Evolutionary conservation across 2,113 vertebrate genomes (phyloP), one percentile per base, ranked within the genome.

Genomic region (Garra rufa): DNA sequence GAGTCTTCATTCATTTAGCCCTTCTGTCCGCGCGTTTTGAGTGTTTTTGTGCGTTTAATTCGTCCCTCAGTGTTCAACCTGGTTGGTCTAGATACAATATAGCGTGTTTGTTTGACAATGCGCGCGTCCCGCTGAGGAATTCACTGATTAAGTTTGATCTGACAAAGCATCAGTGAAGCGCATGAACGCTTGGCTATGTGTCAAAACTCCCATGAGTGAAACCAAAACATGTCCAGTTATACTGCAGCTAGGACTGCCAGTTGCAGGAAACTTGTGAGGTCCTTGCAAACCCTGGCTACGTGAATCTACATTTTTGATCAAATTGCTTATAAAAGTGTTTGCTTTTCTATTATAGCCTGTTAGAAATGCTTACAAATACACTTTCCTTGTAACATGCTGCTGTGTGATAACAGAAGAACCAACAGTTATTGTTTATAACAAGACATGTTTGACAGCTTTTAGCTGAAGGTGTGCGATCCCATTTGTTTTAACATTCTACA

Each of bases 81-180:
- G 77, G 50, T 34, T 57, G 78, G 63, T 87, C 17, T 46, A 65
- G 57, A 70, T 65, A 67, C 59, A 86, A 44, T 38, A 50, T 78
- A 61, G 69, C 61, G 41, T 67, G 71, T 83, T 87, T 94, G 91
- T 93, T 92, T 93, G 92, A 93, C 94, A 92, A 92, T 93, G 93
- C 83, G 93, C 93, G 91, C 93, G 91, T 95, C 92, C 90, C 91
- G 89, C 91, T 87, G 87, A 93, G 94, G 92, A 94, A 94, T 94
- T 93, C 91, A 92, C 91, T 94, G 93, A 94, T 93, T 94, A 92
- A 93, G 92, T 93, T 93, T 94, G 93, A 93, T 93, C 91, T 94
- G 94, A 94, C 93, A 94, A 93, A 92, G 93, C 93, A 93, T 94
- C 93, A 92, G 87, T 94, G 94, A 93, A 95, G 91, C 92, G 92